Evolutionary conservation across 2,888 invertebrate species (phyloP).

Genomic region (Drosophila mercatorum): DNA sequence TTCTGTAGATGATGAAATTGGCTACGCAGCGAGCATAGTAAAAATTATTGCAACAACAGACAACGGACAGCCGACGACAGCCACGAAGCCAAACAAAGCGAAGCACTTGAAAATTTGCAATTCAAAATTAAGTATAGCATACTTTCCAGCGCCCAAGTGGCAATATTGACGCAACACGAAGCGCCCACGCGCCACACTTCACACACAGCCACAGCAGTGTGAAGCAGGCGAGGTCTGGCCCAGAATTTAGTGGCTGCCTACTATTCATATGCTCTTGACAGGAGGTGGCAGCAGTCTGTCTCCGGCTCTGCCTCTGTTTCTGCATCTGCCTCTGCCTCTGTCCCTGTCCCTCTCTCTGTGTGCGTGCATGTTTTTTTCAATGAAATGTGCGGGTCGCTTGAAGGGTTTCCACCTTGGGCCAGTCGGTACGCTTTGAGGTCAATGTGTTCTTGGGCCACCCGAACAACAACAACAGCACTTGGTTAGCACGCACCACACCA

Average conservation of each 20-base stretch:
- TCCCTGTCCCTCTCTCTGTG: background rate
- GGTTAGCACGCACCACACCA: conserved; percentile 41
- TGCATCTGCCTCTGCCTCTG: background rate
- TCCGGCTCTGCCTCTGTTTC: background rate
- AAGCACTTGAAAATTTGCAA: conserved; percentile 50
- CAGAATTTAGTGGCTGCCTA: conserved; percentile 27
- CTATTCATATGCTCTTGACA: conserved; percentile 41
- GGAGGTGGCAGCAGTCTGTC: conserved; percentile 10
- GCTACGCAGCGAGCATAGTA: conserved; percentile 57
- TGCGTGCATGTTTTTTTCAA: conserved; percentile 49
- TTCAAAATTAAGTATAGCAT: conserved; percentile 50
- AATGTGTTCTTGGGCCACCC: conserved; percentile 67
- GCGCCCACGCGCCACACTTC: conserved; percentile 33
- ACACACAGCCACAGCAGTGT: background rate
- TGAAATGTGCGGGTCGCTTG: conserved; percentile 56
- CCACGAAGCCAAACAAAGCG: conserved; percentile 64
- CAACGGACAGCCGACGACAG: conserved; percentile 50
- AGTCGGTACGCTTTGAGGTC: conserved; percentile 62
- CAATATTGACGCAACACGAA: conserved; percentile 49
- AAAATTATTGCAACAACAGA: conserved; percentile 44
- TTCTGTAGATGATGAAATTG: conserved; percentile 66
- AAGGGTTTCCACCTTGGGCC: conserved; percentile 51
- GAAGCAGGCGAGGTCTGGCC: conserved; percentile 1
- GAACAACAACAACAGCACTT: conserved; percentile 27
- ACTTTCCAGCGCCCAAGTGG: conserved; percentile 38